Conservation (phyloP, 2,888 invertebrate species). For the Seira ritae region DNA sequence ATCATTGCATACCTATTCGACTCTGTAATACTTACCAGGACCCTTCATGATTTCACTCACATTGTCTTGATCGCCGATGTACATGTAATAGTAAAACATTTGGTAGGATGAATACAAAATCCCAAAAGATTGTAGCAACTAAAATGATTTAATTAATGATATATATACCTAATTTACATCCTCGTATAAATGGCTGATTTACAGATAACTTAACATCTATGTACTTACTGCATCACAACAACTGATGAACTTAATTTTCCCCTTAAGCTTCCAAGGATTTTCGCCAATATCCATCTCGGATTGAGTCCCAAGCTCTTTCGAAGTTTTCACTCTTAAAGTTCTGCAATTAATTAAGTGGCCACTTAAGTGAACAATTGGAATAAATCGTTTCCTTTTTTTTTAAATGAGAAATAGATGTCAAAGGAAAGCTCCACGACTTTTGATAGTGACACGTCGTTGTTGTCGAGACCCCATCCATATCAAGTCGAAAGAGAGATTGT, state of each 20-base stretch:
- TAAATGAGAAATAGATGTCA: no score
- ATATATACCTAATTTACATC: no score
- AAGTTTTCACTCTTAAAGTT: neutral
- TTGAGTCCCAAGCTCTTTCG: neutral
- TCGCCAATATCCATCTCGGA: constrained; percentile 49
- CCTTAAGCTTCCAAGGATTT: constrained; percentile 69
- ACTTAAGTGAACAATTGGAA: neutral
- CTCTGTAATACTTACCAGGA: constrained; percentile 32
- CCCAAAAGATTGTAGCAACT: constrained; percentile 53
- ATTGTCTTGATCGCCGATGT: constrained; percentile 35
- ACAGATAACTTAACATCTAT: no score
- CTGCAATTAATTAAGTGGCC: neutral
- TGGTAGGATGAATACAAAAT: constrained; percentile 58
- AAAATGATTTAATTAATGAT: neutral
- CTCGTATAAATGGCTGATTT: neutral
- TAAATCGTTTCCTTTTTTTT: no score
- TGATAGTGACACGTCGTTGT: no score
- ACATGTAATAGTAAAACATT: constrained; percentile 59
- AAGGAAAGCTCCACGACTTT: no score
- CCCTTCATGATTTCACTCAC: constrained; percentile 49
- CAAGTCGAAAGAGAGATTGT: neutral
- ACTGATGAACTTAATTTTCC: constrained; percentile 55
- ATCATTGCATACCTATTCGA: no score
- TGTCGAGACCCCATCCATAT: neutral
- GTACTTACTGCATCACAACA: constrained; percentile 59